Percentiles rank a stretch among this genome's conserved stretches.
phyloP scores from a whole-genome alignment of 2,113 vertebrate species.

The Geococcyx californianus region DNA sequence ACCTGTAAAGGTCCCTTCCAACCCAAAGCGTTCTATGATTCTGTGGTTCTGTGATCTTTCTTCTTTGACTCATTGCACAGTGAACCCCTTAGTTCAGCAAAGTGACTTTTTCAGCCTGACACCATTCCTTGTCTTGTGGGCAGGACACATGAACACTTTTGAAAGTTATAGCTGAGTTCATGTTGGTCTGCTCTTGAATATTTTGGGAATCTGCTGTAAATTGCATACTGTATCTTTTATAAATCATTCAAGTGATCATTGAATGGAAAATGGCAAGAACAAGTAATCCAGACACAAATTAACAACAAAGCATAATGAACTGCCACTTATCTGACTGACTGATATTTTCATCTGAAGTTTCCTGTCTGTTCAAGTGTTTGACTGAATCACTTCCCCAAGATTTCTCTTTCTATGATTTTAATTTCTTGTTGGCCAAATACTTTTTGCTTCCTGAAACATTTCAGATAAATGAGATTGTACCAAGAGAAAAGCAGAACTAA shows the following conservation, averaged over 20 bases:
- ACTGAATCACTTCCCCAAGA: neutral
- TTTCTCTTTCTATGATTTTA: neutral
- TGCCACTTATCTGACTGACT: neutral
- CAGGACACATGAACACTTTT: neutral
- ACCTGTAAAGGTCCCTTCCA: too few relatives aligned
- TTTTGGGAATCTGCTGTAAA: neutral
- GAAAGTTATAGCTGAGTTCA: neutral
- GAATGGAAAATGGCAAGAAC: neutral
- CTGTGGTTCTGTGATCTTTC: neutral
- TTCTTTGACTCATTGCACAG: neutral
- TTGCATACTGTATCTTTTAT: neutral
- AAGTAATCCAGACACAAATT: neutral
- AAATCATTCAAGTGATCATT: neutral
- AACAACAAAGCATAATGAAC: neutral
- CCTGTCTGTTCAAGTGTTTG: neutral
- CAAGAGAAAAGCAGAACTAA: neutral
- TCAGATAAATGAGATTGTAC: slow-evolving; percentile 29
- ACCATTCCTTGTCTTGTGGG: neutral
- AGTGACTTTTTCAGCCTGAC: neutral
- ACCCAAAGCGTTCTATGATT: too few relatives aligned
- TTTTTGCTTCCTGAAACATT: slow-evolving; percentile 16
- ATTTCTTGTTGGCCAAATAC: neutral
- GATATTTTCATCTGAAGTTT: neutral
- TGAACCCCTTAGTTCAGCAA: neutral
- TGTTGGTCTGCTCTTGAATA: neutral